Base-by-base conservation (phyloP, 2,888 invertebrate species). In the Pomacea canaliculata region DNA sequence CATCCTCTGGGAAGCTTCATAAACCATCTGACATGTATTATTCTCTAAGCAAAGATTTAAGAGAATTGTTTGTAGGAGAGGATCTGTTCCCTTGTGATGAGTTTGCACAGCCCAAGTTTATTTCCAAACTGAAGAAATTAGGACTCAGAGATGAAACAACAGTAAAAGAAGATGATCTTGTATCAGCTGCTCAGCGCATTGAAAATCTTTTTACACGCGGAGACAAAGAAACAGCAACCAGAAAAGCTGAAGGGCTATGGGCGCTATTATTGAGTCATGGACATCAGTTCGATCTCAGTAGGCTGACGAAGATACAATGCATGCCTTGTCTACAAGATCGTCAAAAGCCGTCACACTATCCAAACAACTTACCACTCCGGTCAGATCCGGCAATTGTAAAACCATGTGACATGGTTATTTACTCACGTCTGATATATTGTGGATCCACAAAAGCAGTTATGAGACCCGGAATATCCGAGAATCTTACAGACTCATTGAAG, bases 41-140 rank as follows among this genome's bases (percentile, higher is more conserved):
- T 70, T 85, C 85, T 7, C 79, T 73, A 19, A 72, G 80, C 23
- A 66, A 71, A 13, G 68, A 81, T 12, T 76, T 86, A 10, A 78
- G 81, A 71, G 75, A 78, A 13, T 60, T 85, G 65, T 83, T 86
- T 77, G 19, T 70, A 12, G 75, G 76, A 8, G 83, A 86, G 70
- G 82, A 80, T 23, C 78, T 79, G 70, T 86, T 87, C 74, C 86
- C 87, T 19, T 27, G n/a, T 19, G 70, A 76, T 1, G 76, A 76
- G 3, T 84, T 80, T 73, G 73, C 77, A 10, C 76, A 79, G 13
- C 77, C 82, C 3, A 65, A 76, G 18, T 78, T 84, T 23, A 46
- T 85, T 13, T 70, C 76, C 5, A 78, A 80, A 46, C 79, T 86
- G 48, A 78, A 81, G 49, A 75, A 82, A 65, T 74, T 87, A 37